Evolutionary conservation across 2,797 vertebrate genomes (phyloP).

Genomic region (Limnodromus scolopaceus): DNA sequence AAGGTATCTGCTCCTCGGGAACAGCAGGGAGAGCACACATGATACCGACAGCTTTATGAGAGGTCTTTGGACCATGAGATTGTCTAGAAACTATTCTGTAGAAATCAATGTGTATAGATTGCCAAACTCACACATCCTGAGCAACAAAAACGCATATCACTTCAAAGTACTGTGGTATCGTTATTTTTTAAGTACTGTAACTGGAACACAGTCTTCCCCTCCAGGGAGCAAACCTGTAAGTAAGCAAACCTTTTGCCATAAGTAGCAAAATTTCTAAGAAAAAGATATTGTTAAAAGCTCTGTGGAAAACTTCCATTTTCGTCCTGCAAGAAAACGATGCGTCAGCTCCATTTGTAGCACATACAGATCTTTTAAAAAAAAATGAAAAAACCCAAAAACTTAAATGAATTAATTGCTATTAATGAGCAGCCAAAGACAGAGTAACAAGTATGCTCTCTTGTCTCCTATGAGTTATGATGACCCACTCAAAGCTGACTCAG

Average conservation of each 20-base stretch:
- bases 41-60: not conserved
- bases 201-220: not conserved
- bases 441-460: not conserved
- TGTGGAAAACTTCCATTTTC: not conserved
- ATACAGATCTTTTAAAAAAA: not conserved
- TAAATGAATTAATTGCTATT: not conserved
- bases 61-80: not conserved
- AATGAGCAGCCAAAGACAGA: not conserved
- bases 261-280: not conserved
- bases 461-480: not conserved
- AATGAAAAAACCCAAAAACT: not conserved
- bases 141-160: not conserved
- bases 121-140: not conserved
- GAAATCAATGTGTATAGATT: not conserved
- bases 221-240: not conserved
- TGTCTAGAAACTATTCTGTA: not conserved
- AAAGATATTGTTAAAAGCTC: not conserved
- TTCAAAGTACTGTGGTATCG: not conserved
- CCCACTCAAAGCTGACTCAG: conserved; percentile 44
- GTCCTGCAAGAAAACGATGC: not conserved
- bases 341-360: not conserved
- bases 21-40: not conserved
- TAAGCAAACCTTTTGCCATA: not conserved
- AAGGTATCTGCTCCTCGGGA: not conserved
- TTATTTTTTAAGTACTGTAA: not conserved